Conservation (phyloP, 2,888 invertebrate genomes). For the Agrochola lota region DNA sequence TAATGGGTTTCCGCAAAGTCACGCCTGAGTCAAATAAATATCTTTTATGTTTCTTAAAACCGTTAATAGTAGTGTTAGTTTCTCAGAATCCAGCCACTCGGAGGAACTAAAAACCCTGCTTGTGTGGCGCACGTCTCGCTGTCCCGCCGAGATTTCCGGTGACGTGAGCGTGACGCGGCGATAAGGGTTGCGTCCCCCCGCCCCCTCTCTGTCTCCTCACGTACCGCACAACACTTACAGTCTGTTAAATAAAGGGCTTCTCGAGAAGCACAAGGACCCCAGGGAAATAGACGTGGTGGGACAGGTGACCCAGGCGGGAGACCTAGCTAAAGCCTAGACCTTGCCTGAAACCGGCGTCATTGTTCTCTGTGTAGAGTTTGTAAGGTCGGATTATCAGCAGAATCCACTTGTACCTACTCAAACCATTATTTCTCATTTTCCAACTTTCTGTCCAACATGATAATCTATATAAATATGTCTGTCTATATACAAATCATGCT, state of each 20-base stretch:
- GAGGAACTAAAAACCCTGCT: neutral
- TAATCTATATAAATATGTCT: neutral
- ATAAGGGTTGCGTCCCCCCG: slow-evolving; percentile 54
- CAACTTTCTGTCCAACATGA: neutral
- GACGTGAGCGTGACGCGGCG: slow-evolving; percentile 52
- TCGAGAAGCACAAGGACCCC: neutral
- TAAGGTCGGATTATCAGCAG: neutral
- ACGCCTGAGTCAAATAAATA: too few species aligned
- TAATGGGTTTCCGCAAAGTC: too few species aligned
- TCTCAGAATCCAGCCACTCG: neutral
- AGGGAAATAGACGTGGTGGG: neutral
- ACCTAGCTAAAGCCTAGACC: neutral
- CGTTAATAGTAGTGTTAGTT: neutral
- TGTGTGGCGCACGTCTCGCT: slow-evolving; percentile 37
- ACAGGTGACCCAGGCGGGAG: neutral
- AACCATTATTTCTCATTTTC: neutral
- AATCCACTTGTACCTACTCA: neutral
- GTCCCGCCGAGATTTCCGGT: slow-evolving; percentile 67
- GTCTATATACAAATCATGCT: neutral
- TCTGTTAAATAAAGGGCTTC: slow-evolving; percentile 21
- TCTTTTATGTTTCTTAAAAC: neutral
- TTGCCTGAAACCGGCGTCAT: neutral
- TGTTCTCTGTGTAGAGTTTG: neutral
- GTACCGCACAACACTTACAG: neutral
- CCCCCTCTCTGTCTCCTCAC: neutral